These are phyloP conservation scores for Cathartes aura DNA, from an alignment of 2,113 vertebrate species.

Conservation along the genomic window DNA sequence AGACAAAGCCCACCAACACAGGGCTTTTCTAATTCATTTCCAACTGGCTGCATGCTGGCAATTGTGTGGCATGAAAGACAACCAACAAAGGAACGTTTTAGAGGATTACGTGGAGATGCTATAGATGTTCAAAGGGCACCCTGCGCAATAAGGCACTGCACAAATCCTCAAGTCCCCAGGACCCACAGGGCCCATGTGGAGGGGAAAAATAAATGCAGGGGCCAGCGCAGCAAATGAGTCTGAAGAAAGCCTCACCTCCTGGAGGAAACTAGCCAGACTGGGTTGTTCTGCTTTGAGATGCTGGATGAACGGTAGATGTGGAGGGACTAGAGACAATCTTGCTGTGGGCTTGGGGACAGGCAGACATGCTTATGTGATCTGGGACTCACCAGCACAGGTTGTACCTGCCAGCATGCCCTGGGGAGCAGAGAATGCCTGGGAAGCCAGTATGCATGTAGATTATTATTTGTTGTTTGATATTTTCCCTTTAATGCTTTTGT, in stretches of 20 bases:
- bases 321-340: not conserved
- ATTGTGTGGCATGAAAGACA: not conserved
- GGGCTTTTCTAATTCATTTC: not conserved
- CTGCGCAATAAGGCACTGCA: not conserved
- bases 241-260: not conserved
- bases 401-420: not conserved
- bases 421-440: not conserved
- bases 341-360: not conserved
- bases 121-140: not conserved
- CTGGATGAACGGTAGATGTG: not conserved
- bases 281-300: not conserved
- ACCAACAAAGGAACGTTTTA: not conserved
- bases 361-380: not conserved
- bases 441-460: not conserved
- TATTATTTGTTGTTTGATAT: constrained; percentile 47
- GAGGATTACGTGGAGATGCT: not conserved
- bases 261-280: not conserved
- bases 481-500: constrained; percentile 20
- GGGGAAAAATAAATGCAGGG: not conserved
- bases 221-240: not conserved
- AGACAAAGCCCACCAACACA: not conserved
- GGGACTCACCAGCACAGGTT: not conserved
- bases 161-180: not conserved
- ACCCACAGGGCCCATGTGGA: not conserved
- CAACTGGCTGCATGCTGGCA: not conserved